Evolutionary conservation across 2,797 vertebrate species (phyloP), one percentile per base, ranked within the genome.

Genomic region (Scolopax rusticola): DNA sequence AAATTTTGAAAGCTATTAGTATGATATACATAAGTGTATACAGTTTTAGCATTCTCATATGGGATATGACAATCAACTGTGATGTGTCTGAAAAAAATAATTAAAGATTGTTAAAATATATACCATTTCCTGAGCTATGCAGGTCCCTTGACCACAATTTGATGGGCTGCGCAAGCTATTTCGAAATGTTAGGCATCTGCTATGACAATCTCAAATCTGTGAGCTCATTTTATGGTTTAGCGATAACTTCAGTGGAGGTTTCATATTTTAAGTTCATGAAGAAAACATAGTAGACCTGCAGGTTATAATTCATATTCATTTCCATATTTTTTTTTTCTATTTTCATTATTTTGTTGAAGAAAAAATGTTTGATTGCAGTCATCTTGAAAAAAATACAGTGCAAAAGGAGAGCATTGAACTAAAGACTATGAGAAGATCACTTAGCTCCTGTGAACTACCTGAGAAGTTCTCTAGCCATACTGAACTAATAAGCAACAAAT

Each of bases 1-100:
- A 97, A 95, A 28, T 59, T 78, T 93, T 76, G 19, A 17, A 61
- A 71, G 6, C 40, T 89, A 15, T n/a, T 83, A 63, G 9, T 78
- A n/a, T 5, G 10, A 14, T 30, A 27, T 40, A 24, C 0, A 0
- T 24, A 17, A 40, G n/a, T 25, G 16, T 70, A 9, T 54, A 24
- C 5, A 56, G 19, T 67, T 87, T 59, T 79, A 19, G 40, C 18
- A 6, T 64, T 54, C 30, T 56, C 3, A 1, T 56, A 1, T 11
- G 18, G 60, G 30, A 16, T 47, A 10, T 15, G 18, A 8, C 33
- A 23, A 21, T 61, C 16, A 59, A 4, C 25, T 69, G 0, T 0
- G 3, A 7, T 54, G 38, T 67, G 12, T 32, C 43, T 1, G 5
- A 63, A 84, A 86, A 36, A 51, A 43, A 21, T 8, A 41, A 20